Conservation (phyloP, 2,113 vertebrate species). For the Microcebus tavaratra region DNA sequence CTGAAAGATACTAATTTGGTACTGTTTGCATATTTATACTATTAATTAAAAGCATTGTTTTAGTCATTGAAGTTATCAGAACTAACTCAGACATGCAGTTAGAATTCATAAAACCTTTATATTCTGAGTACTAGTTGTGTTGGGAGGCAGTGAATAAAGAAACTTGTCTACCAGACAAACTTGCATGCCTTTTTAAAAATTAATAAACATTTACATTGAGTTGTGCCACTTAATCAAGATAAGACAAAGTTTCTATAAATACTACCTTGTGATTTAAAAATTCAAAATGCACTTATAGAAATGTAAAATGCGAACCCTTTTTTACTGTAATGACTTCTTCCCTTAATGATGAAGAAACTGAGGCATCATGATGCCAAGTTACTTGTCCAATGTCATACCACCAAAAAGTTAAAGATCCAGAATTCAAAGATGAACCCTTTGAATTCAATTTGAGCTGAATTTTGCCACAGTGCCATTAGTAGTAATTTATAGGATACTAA, state of each 20-base stretch:
- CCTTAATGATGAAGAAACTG: not conserved
- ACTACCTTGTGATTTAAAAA: not conserved
- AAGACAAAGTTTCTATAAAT: not conserved
- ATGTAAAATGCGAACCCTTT: not conserved
- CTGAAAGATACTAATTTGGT: not conserved
- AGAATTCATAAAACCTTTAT: not conserved
- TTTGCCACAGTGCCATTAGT: not conserved
- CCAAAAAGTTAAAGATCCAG: not conserved
- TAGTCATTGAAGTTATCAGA: not conserved
- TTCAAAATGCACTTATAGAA: not conserved
- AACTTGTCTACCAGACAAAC: not conserved
- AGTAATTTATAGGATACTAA: not conserved
- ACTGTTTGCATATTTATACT: not conserved
- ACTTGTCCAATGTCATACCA: not conserved
- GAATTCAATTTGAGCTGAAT: not conserved
- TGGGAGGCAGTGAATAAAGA: not conserved
- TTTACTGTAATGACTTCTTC: not conserved
- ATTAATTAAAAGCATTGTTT: not conserved
- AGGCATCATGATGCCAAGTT: not conserved
- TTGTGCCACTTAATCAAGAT: not conserved
- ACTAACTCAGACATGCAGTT: not conserved
- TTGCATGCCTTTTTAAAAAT: not conserved
- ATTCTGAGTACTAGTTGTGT: not conserved
- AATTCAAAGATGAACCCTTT: not conserved
- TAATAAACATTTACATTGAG: not conserved